phyloP scores from a whole-genome alignment of 2,113 vertebrate species.

The Salvelinus alpinus region DNA sequence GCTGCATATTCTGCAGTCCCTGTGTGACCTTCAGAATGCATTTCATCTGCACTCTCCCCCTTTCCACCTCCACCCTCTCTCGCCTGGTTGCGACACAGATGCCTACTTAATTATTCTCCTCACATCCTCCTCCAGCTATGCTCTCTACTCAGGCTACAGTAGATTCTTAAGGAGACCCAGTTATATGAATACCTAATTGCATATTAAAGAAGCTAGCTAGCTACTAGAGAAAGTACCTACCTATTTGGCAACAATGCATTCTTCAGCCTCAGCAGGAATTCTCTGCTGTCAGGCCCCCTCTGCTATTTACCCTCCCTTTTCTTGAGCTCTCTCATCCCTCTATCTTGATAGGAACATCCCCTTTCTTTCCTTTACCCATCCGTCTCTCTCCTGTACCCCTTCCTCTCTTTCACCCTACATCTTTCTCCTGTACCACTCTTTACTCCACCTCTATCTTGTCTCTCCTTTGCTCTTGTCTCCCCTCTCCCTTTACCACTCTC shows the following conservation, averaged over 20 bases:
- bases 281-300: background rate
- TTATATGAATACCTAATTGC: background rate
- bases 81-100: background rate
- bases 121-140: background rate
- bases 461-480: too few species aligned
- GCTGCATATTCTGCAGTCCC: slow-evolving; percentile 59
- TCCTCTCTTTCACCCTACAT: background rate
- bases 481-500: slow-evolving; percentile 40
- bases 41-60: slow-evolving; percentile 43
- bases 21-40: slow-evolving; percentile 69
- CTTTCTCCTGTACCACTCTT: background rate
- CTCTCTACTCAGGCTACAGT: background rate
- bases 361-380: background rate
- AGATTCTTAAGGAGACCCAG: background rate
- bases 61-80: slow-evolving; percentile 10
- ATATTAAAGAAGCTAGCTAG: background rate
- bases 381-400: background rate
- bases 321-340: slow-evolving; percentile 43
- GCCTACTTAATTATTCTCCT: slow-evolving; percentile 28
- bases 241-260: slow-evolving; percentile 44
- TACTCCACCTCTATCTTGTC: slow-evolving; percentile 10
- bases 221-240: slow-evolving; percentile 15
- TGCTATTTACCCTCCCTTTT: background rate
- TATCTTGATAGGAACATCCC: background rate
- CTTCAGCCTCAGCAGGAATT: slow-evolving; percentile 73